A percentile compares a stretch with the other conserved stretches of the same genome.
phyloP scores from a whole-genome alignment of 2,797 vertebrate genomes.

The Anguilla obscura region DNA sequence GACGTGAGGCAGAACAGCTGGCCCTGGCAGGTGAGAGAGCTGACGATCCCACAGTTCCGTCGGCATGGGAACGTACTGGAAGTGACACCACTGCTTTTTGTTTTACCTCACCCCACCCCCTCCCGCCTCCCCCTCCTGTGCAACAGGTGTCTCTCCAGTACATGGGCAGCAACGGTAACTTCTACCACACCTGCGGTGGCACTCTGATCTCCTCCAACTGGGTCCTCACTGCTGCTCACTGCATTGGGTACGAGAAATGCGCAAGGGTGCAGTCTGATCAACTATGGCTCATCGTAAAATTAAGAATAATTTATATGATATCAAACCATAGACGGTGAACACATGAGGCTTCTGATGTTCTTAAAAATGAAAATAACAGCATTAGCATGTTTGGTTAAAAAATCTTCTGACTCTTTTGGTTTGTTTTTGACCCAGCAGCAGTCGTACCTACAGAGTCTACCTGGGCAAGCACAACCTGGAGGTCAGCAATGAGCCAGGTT shows the following conservation, averaged over 20 bases:
- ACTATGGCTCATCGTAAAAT: background rate
- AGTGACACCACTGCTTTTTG: background rate
- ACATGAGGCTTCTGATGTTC: background rate
- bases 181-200: constrained; percentile 81
- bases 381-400: constrained; percentile 5
- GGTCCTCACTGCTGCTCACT: constrained; percentile 89
- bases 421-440: constrained; percentile 59
- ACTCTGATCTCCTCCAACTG: constrained; percentile 78
- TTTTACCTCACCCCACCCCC: background rate
- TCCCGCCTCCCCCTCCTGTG: background rate
- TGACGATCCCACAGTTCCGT: background rate
- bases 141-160: constrained; percentile 83
- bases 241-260: constrained; percentile 73
- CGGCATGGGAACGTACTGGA: background rate
- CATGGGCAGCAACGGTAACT: constrained; percentile 55
- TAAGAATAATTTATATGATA: background rate
- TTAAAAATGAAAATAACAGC: background rate
- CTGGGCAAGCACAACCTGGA: constrained; percentile 79
- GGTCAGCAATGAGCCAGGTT: constrained; percentile 59
- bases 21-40: constrained; percentile 87
- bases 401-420: constrained; percentile 1
- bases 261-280: background rate
- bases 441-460: constrained; percentile 73
- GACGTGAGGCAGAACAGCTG: constrained; percentile 79
- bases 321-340: background rate